Base-by-base conservation (phyloP, 2,888 invertebrate species). In the Dicranocentrus wangi region DNA sequence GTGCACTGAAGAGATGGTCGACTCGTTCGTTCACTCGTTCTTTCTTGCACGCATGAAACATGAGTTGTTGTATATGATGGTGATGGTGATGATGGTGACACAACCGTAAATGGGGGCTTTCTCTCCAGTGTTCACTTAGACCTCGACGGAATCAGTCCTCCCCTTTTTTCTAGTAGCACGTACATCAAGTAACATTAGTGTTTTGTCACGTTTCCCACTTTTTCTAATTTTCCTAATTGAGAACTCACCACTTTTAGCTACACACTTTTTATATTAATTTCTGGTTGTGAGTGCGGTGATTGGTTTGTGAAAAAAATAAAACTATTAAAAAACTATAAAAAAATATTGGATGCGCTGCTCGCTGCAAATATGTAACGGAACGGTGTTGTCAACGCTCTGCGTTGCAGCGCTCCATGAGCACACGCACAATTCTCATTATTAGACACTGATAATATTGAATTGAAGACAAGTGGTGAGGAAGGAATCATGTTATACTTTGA, bases 41-140 rank as follows among this genome's bases (percentile, higher is more conserved):
- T 17, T 47, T 47, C 47, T 47, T 17, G 8, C 15, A 3, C 15
- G 8, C 47, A n/a, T 17, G 15, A 3, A 47, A 47, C 17, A n/a
- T n/a, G n/a, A n/a, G n/a, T n/a, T n/a, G n/a, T n/a, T n/a, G n/a
- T n/a, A n/a, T n/a, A n/a, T n/a, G n/a, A n/a, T n/a, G n/a, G n/a
- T n/a, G n/a, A n/a, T n/a, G n/a, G n/a, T 32, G 32, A 10, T 32
- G 32, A 32, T 32, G 32, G 32, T 32, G 32, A 32, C 32, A 32
- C 5, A 32, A 32, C n/a, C 32, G 32, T 32, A 32, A 32, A 32
- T 32, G 32, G 32, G 32, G 32, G 32, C 10, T 32, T 10, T 47
- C 47, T 73, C 65, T 39, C 71, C 71, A 79, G 79, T 79, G 71
- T 71, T 79, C 71, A 71, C 65, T 55, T 53, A 79, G 79, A 79